Evolutionary conservation across 2,888 invertebrate genomes (phyloP), one percentile per base, ranked within the genome.

Genomic region (Eurytoma californica): DNA sequence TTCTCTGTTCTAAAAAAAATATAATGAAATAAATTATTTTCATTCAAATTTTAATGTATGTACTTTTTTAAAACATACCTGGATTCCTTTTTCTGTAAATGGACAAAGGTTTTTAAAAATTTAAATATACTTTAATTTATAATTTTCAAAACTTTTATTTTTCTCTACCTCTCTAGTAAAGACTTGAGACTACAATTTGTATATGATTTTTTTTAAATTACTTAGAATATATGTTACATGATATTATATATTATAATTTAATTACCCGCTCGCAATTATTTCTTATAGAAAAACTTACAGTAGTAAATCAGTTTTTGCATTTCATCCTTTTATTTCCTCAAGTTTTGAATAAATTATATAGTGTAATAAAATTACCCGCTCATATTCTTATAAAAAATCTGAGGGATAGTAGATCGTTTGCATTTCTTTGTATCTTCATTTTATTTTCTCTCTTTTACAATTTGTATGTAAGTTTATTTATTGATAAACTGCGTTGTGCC

Each of bases 121-220:
- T 14, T 20, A 75, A 47, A 20, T 9, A 58, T 13, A 24, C 39
- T 53, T 80, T 79, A 80, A 82, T 87, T 84, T 84, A 80, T 67
- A 83, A 84, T 84, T 88, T 87, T 85, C 81, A 85, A 79, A 80
- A 76, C 51, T 72, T 89, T 63, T 89, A 88, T 84, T 86, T 87
- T 87, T 85, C 84, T 86, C 89, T 89, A 89, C 87, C 87, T 85
- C 84, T 86, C 87, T 87, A 88, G 82, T 87, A 87, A 88, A 86
- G 87, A 87, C 85, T 87, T 87, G 86, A 87, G 84, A 87, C 85
- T 87, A 89, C 89, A 90, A 85, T 89, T 87, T 85, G 83, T 85
- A 81, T 87, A 87, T 86, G 84, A 85, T 87, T 87, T 85, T 82
- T 78, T 72, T 84, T 86, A 86, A 86, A 86, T 87, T 85, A 87